Conservation (phyloP, 2,797 vertebrate species). For the Poecile montanus region DNA sequence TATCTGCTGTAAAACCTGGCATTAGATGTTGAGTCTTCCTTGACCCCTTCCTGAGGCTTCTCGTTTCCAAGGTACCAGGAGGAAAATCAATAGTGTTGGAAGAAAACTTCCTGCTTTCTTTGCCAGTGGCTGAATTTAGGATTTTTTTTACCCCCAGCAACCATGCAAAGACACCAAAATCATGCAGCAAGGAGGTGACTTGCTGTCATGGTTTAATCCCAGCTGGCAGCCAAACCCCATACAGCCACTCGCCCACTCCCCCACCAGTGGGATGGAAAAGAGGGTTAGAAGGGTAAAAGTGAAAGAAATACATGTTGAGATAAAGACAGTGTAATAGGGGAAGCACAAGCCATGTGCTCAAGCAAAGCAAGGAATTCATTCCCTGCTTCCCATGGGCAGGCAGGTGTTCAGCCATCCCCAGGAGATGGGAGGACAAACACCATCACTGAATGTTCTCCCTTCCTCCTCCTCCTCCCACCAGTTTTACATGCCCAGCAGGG, state of each 20-base stretch:
- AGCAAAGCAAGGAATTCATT: not conserved
- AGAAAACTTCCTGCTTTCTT: not conserved
- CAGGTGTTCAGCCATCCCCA: not conserved
- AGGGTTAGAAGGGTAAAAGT: not conserved
- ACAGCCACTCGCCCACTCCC: fast-evolving
- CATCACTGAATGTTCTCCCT: not conserved
- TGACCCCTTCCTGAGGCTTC: not conserved
- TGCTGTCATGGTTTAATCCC: not conserved
- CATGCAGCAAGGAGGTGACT: not conserved
- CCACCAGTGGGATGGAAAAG: not conserved
- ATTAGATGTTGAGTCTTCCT: not conserved
- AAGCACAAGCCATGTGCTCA: not conserved
- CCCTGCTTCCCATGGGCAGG: not conserved
- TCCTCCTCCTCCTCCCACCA: not conserved
- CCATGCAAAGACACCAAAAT: not conserved
- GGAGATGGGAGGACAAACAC: not conserved
- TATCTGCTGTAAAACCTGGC: not conserved
- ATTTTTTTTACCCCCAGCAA: not conserved
- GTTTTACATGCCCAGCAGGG: not conserved
- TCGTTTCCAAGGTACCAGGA: not conserved
- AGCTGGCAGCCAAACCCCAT: not conserved
- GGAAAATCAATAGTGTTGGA: not conserved
- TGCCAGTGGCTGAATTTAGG: not conserved
- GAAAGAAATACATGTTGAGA: not conserved
- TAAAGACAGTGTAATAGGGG: not conserved